Conservation (phyloP, 2,797 vertebrate genomes). For the Bovichtus diacanthus region DNA sequence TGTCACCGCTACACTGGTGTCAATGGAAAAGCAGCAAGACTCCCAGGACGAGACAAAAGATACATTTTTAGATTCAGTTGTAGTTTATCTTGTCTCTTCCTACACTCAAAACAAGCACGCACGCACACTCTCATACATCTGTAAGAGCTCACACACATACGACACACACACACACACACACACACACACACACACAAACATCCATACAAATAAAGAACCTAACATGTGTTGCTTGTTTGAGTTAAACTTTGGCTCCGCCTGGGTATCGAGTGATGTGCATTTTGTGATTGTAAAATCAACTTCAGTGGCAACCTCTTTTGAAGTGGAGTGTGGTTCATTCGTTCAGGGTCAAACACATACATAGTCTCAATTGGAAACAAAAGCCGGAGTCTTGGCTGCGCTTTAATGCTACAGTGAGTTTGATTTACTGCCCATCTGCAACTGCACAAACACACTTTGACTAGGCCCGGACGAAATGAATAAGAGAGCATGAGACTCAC, state of each 20-base stretch:
- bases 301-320: slow-evolving; percentile 74
- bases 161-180: slow-evolving; percentile 2
- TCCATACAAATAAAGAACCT: slow-evolving; percentile 18
- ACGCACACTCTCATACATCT: background rate
- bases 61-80: slow-evolving; percentile 71
- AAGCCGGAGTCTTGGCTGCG: slow-evolving; percentile 63
- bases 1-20: slow-evolving; percentile 72
- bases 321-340: slow-evolving; percentile 73
- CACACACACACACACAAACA: slow-evolving; percentile 12
- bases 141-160: slow-evolving; percentile 4
- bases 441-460: slow-evolving; percentile 74
- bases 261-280: slow-evolving; percentile 67
- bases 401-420: slow-evolving; percentile 79
- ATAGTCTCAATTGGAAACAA: slow-evolving; percentile 72
- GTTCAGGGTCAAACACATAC: slow-evolving; percentile 75
- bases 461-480: slow-evolving; percentile 63
- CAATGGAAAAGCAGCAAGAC: slow-evolving; percentile 69
- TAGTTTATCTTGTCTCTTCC: slow-evolving; percentile 53
- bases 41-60: slow-evolving; percentile 69
- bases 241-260: slow-evolving; percentile 51
- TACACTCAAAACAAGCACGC: slow-evolving; percentile 25
- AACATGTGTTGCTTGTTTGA: slow-evolving; percentile 70
- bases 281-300: slow-evolving; percentile 74
- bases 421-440: slow-evolving; percentile 81
- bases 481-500: slow-evolving; percentile 66